Evolutionary conservation across 2,888 invertebrate genomes (phyloP), one percentile per base, ranked within the genome.

Genomic region (Polylopha cassiicola): DNA sequence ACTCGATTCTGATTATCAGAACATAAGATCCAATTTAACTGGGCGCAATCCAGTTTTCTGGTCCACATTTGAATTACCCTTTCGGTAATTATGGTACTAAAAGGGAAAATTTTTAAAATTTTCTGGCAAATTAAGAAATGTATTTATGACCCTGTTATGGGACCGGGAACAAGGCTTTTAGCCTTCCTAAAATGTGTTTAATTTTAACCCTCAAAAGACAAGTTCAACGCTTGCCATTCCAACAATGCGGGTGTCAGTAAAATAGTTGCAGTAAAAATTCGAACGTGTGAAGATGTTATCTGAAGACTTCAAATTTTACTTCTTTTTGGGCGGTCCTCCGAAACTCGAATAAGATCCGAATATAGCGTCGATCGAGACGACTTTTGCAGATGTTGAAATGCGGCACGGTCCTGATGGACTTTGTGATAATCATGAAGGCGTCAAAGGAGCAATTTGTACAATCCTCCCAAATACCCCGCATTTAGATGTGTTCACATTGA

Each of bases 401-500:
- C 54, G 56, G 52, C 51, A 50, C 48, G 46, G 46, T 47, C 47
- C 51, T 43, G 75, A 80, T 81, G 51, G 45, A 58, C 53, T 37
- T 39, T 31, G 34, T 47, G 81, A 82, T 81, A 75, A 62, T 44
- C 20, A 33, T 43, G 46, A 48, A 65, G 73, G 76, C 74, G 75
- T 72, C 70, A 74, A 77, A 76, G 65, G 55, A 59, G 58, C 70
- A 65, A 76, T 82, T 80, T 77, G 77, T 78, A 65, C 62, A 58
- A 66, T 66, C 57, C 60, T 64, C 61, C 71, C 65, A 65, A 71
- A 78, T 74, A 65, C 57, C 58, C 53, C 48, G 51, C 62, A 58
- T 63, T 68, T 64, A 69, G 77, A 77, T 78, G 51, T 53, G 48
- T 57, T 52, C 37, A 49, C 46, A 43, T 50, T 57, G 75, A 78